Conservation (phyloP, 2,113 vertebrate genomes). For the Cavia aperea region DNA sequence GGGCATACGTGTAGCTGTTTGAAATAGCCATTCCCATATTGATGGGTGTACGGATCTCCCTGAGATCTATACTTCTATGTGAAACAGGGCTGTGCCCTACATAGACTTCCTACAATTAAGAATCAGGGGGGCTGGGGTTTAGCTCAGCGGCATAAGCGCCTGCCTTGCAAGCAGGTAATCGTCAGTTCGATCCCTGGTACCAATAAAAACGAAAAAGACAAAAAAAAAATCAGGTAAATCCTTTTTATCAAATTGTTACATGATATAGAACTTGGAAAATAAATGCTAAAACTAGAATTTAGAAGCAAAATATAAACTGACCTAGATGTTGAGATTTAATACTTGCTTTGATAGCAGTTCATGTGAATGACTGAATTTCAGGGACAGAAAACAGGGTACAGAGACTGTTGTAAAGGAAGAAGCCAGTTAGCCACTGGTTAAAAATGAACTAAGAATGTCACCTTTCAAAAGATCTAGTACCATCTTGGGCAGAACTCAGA, state of each 20-base stretch:
- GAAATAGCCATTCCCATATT: not conserved
- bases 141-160: too few species aligned
- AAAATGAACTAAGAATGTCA: conserved; percentile 22
- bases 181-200: too few species aligned
- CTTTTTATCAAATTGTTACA: conserved; percentile 36
- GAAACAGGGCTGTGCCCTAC: not conserved
- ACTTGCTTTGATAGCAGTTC: not conserved
- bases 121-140: not conserved
- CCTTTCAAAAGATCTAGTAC: not conserved
- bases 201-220: too few species aligned
- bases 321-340: conserved; percentile 28
- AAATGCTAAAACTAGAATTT: conserved; percentile 31
- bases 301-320: conserved; percentile 34
- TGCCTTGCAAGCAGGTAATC: too few species aligned
- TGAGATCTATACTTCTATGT: not conserved
- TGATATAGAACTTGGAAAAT: conserved; percentile 25
- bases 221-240: too few species aligned
- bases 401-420: not conserved
- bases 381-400: not conserved
- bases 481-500: not conserved
- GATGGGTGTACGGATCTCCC: not conserved
- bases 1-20: not conserved
- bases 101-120: not conserved
- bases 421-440: not conserved
- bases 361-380: conserved; percentile 6